Evolutionary conservation across 2,888 invertebrate genomes (phyloP), one percentile per base, ranked within the genome.

Genomic region (Stenolophus ochropezus): DNA sequence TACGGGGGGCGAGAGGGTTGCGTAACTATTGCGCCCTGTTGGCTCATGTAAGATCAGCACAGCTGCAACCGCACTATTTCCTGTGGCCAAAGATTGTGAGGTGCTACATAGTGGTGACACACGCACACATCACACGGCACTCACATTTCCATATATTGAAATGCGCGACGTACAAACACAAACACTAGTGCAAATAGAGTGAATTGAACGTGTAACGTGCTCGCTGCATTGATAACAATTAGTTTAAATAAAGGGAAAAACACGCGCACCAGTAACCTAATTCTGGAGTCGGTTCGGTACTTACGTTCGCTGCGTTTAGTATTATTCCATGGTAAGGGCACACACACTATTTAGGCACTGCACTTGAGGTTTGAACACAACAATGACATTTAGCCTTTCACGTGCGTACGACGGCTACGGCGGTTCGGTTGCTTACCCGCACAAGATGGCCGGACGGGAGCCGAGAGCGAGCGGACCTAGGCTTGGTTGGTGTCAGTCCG

Each of bases 401-500:
- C 73, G 80, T 80, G 53, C 69, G 27, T 80, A 33, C 56, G 78
- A 79, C 49, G 79, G 27, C 56, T 65, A 79, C 49, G 79, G 71
- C 27, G 71, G 69, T 71, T 71, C 69, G n/a, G n/a, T n/a, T 71
- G 80, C 53, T 80, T 80, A 80, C 80, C 88, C 88, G 89, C 88
- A 89, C 89, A 89, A 89, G 89, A 89, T 89, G 89, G 89, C 89
- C 89, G 89, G 89, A 81, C 81, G 61, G 65, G 81, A 81, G 71
- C 80, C 61, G n/a, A 61, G 49, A 47, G 42, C 42, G 25, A 53
- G 81, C 81, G 81, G 81, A 89, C 89, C 89, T 88, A 88, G 81
- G 80, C 80, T 80, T 88, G 89, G 89, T 89, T 89, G 89, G 89
- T 88, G 88, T 88, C 87, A 88, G 88, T 88, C 88, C 88, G 87